Base-by-base conservation (phyloP, 2,797 vertebrate species). In the Poecile montanus region DNA sequence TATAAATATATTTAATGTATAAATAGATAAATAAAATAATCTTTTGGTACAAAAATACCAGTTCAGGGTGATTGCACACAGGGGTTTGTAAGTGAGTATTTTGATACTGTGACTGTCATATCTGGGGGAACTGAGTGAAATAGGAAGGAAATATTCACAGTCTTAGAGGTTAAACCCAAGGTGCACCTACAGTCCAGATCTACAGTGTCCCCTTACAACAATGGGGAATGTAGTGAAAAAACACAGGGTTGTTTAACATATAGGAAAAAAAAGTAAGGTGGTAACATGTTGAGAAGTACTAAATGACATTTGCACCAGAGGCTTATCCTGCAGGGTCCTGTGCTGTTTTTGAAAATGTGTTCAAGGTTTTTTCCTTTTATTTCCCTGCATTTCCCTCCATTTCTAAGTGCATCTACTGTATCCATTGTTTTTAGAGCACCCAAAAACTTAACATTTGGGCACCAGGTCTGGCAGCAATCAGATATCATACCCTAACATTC, bases 361-460 rank as follows among this genome's bases (percentile, higher is more conserved):
- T 73, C 47, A 72, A 45, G 32, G 21, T 5, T 17, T 47, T 48
- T 63, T 9, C 4, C 7, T 32, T 30, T 58, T 18, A 17, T 38
- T 23, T 8, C 6, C 5, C 10, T 45, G 25, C 0, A 0, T 68
- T 65, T 44, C 13, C 7, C 20, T 85, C 17, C 13, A 48, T 71
- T 78, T 91, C 45, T 73, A 50, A 92, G 84, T 51, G 13, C 9
- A 50, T 53, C 22, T 79, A 5, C 61, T 1, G 1, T 63, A 29
- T 16, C 42, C 2, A 0, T 27, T 65, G 34, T 12, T 57, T 77
- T 68, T 40, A 81, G 58, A 70, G 23, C 20, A 73, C 48, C 36
- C 6, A 1, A 19, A 87, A 85, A 23, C 36, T 74, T 53, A 72
- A 77, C 13, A 12, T 76, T 57, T 26, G 62, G 42, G 22, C 68